phyloP scores from a whole-genome alignment of 2,113 vertebrate genomes.

The Sturnira hondurensis region DNA sequence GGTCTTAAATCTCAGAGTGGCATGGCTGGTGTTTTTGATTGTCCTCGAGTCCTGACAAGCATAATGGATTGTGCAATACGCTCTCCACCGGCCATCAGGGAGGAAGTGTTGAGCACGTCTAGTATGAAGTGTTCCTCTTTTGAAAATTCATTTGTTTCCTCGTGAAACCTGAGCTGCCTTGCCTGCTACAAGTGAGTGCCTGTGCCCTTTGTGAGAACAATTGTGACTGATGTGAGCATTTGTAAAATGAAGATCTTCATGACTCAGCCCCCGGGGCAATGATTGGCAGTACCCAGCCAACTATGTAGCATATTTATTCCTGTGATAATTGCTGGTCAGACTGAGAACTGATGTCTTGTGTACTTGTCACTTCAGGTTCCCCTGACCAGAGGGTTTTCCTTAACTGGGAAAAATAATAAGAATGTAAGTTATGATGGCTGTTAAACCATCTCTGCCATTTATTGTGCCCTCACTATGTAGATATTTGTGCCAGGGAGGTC shows the following conservation, averaged over 20 bases:
- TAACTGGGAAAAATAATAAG: not conserved
- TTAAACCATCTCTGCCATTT: not conserved
- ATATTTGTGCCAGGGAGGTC: not conserved
- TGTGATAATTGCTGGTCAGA: not conserved
- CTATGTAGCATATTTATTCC: not conserved
- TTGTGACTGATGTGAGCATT: not conserved
- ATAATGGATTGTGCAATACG: not conserved
- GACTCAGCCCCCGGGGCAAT: not conserved
- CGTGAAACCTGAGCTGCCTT: not conserved
- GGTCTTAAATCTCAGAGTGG: conserved; percentile 52
- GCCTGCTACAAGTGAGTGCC: not conserved
- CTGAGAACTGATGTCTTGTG: not conserved
- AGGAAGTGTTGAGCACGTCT: not conserved
- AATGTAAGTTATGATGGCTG: not conserved
- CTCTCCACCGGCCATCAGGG: not conserved
- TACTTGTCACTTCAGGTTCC: not conserved
- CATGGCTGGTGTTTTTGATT: not conserved
- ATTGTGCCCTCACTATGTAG: not conserved
- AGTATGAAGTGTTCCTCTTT: not conserved
- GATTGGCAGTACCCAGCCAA: not conserved
- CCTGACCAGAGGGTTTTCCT: not conserved
- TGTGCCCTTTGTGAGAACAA: not conserved
- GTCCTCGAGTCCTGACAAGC: conserved; percentile 26
- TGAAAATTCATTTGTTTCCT: conserved; percentile 12
- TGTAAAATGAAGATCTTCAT: not conserved